phyloP scores from a whole-genome alignment of 1,140 invertebrate genomes.

The Diplogasteroides magnus region DNA sequence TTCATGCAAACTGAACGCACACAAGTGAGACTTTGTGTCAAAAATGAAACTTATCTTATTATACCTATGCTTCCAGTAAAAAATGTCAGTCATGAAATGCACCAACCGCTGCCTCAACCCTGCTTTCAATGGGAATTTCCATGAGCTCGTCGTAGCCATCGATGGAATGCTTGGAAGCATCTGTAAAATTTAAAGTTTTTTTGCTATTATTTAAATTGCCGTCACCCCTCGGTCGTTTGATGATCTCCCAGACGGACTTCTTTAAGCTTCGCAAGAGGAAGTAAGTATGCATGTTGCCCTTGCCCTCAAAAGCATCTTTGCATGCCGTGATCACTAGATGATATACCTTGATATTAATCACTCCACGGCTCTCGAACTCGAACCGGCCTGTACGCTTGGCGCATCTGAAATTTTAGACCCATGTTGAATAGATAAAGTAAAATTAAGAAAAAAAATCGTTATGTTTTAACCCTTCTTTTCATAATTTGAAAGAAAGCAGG shows the following conservation, averaged over 20 bases:
- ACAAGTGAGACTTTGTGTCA: too few relatives aligned
- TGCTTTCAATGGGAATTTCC: too few relatives aligned
- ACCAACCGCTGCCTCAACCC: too few relatives aligned
- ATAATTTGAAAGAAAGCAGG: background rate
- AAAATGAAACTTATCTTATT: too few relatives aligned
- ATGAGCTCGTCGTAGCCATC: slow-evolving; percentile 47
- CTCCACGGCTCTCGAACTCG: slow-evolving; percentile 48
- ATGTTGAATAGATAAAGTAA: background rate
- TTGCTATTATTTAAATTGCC: slow-evolving; percentile 21
- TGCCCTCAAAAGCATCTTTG: background rate
- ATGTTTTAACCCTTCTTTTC: background rate
- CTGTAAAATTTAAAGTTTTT: slow-evolving; percentile 45
- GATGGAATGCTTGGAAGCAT: too few relatives aligned
- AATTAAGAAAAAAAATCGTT: slow-evolving; percentile 6
- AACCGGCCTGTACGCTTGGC: slow-evolving; percentile 49
- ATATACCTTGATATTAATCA: slow-evolving; percentile 48
- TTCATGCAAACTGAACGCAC: too few relatives aligned
- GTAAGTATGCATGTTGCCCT: slow-evolving; percentile 48
- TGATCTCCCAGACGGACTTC: slow-evolving; percentile 53
- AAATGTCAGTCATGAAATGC: too few relatives aligned
- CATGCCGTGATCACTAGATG: background rate
- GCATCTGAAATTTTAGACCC: slow-evolving; percentile 28
- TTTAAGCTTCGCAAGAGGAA: slow-evolving; percentile 42
- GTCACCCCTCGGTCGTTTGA: too few relatives aligned
- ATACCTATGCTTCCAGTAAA: too few relatives aligned